Percentiles rank a stretch among this genome's conserved stretches.
Evolutionary conservation across 1,140 invertebrate species (phyloP).

Genomic region (Drosophila bifasciata): DNA sequence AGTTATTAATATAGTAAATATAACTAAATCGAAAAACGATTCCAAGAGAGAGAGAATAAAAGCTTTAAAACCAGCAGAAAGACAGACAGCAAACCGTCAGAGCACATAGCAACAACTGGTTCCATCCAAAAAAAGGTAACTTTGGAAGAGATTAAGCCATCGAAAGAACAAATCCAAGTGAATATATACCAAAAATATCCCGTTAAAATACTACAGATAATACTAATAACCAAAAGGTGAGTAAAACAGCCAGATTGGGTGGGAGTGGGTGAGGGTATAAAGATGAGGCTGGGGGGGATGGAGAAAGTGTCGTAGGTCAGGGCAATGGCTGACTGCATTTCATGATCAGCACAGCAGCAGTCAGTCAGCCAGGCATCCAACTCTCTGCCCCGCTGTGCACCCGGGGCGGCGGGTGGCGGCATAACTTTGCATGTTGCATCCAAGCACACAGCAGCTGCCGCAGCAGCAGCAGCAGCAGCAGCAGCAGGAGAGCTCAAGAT

Average conservation of each 20-base stretch:
- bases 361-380: no score
- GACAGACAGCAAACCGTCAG: no score
- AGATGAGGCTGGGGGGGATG: not conserved
- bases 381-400: no score
- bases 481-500: not conserved
- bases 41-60: constrained; percentile 6
- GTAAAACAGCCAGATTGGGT: not conserved
- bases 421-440: constrained; percentile 30
- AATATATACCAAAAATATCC: constrained; percentile 11
- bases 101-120: constrained; percentile 12
- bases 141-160: no score
- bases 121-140: no score
- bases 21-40: not conserved
- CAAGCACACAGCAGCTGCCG: not conserved
- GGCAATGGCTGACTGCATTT: not conserved
- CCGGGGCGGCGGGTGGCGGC: not conserved
- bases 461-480: constrained; percentile 3
- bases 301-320: constrained; percentile 25
- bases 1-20: constrained; percentile 19
- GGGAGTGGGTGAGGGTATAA: not conserved
- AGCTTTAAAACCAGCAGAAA: no score
- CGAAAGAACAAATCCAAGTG: constrained; percentile 32
- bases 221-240: constrained; percentile 22
- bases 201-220: no score
- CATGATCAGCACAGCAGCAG: constrained; percentile 9